Conservation (phyloP, 2,888 invertebrate species). For the Doris montereyensis region DNA sequence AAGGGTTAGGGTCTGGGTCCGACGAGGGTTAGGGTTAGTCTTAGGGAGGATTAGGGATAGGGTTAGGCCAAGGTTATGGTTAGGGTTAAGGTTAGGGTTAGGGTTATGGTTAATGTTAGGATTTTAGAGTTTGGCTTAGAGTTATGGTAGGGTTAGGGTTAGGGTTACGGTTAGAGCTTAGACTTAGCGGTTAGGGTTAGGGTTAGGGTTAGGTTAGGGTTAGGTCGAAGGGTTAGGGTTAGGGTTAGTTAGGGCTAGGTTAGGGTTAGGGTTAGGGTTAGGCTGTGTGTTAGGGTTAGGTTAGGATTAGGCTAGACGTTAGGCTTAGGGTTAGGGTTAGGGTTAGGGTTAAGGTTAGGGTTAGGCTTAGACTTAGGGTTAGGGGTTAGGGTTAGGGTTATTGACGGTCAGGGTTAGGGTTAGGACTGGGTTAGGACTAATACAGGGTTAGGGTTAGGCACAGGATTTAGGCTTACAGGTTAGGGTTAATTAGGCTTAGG, state of each 20-base stretch:
- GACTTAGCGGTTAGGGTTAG: constrained; percentile 50
- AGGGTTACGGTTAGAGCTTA: no score
- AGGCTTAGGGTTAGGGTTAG: constrained; percentile 53
- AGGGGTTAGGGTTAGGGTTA: constrained; percentile 53
- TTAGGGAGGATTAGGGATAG: constrained; percentile 46
- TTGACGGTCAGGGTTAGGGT: constrained; percentile 41
- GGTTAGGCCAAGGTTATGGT: constrained; percentile 47
- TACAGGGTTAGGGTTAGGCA: constrained; percentile 47
- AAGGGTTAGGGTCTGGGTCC: constrained; percentile 50
- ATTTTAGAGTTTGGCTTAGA: constrained; percentile 27
- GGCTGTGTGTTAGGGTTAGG: constrained; percentile 56
- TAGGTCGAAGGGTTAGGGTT: constrained; percentile 43
- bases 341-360: constrained; percentile 51
- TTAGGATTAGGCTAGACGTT: constrained; percentile 55
- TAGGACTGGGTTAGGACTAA: constrained; percentile 38
- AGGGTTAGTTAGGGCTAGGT: constrained; percentile 42
- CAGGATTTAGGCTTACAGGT: constrained; percentile 26
- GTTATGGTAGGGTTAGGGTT: constrained; percentile 41
- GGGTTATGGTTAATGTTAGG: constrained; percentile 32
- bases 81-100: constrained; percentile 25
- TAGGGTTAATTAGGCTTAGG: constrained; percentile 23
- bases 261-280: constrained; percentile 53
- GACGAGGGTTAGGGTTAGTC: constrained; percentile 43
- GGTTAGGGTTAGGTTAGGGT: constrained; percentile 51
- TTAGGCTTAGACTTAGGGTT: constrained; percentile 48